Percentiles rank a stretch among this genome's conserved stretches.
Conservation (phyloP, 2,888 invertebrate species). For the Agriotes lineatus region DNA sequence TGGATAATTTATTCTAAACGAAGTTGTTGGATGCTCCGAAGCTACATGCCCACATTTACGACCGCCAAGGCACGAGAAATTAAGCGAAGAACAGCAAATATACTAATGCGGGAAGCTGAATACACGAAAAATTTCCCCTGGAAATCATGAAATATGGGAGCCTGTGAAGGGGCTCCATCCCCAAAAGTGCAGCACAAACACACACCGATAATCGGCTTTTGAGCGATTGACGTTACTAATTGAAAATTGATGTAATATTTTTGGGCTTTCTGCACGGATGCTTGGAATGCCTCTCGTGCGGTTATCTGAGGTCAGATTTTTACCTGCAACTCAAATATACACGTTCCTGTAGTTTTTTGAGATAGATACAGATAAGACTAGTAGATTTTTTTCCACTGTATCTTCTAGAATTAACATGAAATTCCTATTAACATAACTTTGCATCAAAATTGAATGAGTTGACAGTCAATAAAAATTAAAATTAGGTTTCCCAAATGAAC, state of each 20-base stretch:
- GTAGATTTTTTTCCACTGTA: no score
- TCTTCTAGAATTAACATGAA: no score
- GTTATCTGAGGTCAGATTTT: neutral
- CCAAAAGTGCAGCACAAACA: constrained; percentile 7
- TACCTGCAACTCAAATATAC: no score
- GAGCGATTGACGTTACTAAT: constrained; percentile 24
- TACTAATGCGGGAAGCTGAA: neutral
- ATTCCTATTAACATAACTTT: no score
- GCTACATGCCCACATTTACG: constrained; percentile 22
- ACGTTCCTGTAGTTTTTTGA: no score
- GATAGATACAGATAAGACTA: no score
- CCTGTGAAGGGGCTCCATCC: neutral
- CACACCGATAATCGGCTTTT: constrained; percentile 10
- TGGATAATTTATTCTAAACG: constrained; percentile 28
- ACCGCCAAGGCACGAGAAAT: neutral
- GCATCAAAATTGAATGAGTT: no score
- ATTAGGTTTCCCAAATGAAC: no score
- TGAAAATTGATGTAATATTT: constrained; percentile 26
- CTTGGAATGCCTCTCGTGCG: neutral
- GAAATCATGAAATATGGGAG: constrained; percentile 1
- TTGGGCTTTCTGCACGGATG: constrained; percentile 2
- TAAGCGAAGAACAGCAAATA: neutral
- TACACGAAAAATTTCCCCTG: neutral
- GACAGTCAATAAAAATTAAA: no score
- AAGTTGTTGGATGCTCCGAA: constrained; percentile 17